Percentiles rank a stretch among this genome's conserved stretches.
These are phyloP conservation scores for Lipophrys pholis DNA, from an alignment of 2,113 vertebrate species.

Conservation along the genomic window DNA sequence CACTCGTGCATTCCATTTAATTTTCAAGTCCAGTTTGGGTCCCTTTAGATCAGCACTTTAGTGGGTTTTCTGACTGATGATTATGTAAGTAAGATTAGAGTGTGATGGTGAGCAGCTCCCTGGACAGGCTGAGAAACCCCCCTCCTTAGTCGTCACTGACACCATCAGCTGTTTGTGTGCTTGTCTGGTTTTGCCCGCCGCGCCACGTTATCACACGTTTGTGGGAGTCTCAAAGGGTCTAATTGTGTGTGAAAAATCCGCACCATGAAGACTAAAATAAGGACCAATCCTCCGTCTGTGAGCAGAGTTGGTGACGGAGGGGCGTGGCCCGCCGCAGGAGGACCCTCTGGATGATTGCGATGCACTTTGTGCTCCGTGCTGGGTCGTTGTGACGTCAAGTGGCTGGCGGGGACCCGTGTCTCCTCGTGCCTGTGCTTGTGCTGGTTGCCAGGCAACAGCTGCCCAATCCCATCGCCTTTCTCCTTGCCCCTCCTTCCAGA, in stretches of 20 bases:
- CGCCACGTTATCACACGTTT: background rate
- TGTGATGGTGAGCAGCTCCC: too few species aligned
- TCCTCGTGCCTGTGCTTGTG: conserved; percentile 51
- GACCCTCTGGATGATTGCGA: background rate
- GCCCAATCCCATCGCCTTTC: conserved; percentile 61
- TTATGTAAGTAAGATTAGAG: too few species aligned
- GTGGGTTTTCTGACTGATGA: too few species aligned
- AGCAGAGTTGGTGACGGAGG: background rate
- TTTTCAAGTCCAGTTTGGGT: too few species aligned
- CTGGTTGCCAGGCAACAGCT: conserved; percentile 73
- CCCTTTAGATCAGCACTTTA: background rate
- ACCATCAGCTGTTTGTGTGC: too few species aligned
- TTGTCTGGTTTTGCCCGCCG: background rate
- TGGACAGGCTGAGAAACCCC: background rate
- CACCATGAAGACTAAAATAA: background rate
- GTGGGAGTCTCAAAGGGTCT: background rate
- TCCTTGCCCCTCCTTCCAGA: conserved; percentile 8
- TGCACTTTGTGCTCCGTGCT: background rate
- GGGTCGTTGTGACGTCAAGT: conserved; percentile 32
- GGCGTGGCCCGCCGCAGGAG: conserved; percentile 9
- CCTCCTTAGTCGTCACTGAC: too few species aligned
- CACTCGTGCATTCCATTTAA: too few species aligned
- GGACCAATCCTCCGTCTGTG: too few species aligned
- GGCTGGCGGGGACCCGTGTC: conserved; percentile 12
- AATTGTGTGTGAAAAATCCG: background rate